Conservation (phyloP, 2,113 vertebrate species). For the Eretmochelys imbricata region DNA sequence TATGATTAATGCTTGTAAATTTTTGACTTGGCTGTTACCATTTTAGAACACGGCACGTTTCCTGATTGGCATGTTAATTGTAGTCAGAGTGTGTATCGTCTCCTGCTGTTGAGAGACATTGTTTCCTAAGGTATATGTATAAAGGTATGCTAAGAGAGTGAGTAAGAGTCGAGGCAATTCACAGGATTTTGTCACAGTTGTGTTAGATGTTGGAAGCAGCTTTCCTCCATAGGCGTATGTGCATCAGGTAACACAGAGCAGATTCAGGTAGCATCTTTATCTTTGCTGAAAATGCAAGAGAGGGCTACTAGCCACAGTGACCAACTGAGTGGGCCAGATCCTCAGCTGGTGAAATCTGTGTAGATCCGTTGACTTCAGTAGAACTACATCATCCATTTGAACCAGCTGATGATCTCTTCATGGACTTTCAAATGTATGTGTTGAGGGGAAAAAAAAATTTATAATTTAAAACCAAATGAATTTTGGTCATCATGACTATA, state of each 20-base stretch:
- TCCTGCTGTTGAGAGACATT: background rate
- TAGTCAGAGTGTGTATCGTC: background rate
- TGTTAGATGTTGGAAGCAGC: background rate
- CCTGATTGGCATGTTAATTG: fast-evolving
- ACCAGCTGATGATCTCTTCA: background rate
- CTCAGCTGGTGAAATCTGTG: background rate
- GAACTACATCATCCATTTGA: background rate
- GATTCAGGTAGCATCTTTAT: background rate
- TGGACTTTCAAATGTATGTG: background rate
- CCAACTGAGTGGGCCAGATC: background rate
- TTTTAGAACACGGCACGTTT: fast-evolving
- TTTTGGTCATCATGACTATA: background rate
- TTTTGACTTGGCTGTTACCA: background rate
- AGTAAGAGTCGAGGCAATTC: too few species aligned
- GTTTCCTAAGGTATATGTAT: background rate
- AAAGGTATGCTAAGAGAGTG: too few species aligned
- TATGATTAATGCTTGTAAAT: background rate
- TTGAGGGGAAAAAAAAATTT: background rate
- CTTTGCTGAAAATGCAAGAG: background rate
- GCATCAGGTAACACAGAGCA: background rate
- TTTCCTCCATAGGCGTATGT: background rate
- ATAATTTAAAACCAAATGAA: background rate
- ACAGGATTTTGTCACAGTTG: background rate
- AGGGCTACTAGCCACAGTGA: background rate
- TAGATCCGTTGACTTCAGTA: background rate